A percentile compares a stretch with the other conserved stretches of the same genome.
phyloP scores from a whole-genome alignment of 2,888 invertebrate species.

The Augochlorella aurata region DNA sequence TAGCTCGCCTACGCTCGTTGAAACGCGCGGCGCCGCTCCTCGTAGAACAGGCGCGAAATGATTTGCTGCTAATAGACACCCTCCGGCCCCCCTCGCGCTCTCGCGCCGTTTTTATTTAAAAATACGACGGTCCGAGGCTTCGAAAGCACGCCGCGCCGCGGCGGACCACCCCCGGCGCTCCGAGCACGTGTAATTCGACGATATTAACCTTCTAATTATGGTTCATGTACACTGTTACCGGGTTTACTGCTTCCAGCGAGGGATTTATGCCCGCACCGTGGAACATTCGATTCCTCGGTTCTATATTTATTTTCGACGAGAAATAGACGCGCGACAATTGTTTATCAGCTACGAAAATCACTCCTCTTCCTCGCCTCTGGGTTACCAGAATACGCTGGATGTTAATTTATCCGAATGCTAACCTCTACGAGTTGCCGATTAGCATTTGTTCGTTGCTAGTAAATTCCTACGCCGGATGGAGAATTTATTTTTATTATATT shows the following conservation, averaged over 20 bases:
- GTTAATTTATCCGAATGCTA: too few species aligned
- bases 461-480: too few species aligned
- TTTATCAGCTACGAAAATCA: not conserved
- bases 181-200: constrained; percentile 8
- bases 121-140: constrained; percentile 29
- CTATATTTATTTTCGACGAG: constrained; percentile 7
- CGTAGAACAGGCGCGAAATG: constrained; percentile 39
- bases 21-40: constrained; percentile 46
- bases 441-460: too few species aligned
- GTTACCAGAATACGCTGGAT: too few species aligned
- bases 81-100: not conserved
- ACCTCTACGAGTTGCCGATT: too few species aligned
- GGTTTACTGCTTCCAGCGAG: constrained; percentile 13
- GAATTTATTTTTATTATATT: too few species aligned
- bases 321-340: constrained; percentile 1
- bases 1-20: constrained; percentile 57
- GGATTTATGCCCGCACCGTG: not conserved
- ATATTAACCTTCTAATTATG: constrained; percentile 18
- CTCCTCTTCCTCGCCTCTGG: not conserved
- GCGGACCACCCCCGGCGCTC: constrained; percentile 35
- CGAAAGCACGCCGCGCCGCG: not conserved
- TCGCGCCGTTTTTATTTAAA: constrained; percentile 37
- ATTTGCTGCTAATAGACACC: constrained; percentile 35
- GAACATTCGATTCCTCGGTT: not conserved
- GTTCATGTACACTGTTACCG: constrained; percentile 12